Conservation (phyloP, 2,888 invertebrate species). For the Brenthis daphne region DNA sequence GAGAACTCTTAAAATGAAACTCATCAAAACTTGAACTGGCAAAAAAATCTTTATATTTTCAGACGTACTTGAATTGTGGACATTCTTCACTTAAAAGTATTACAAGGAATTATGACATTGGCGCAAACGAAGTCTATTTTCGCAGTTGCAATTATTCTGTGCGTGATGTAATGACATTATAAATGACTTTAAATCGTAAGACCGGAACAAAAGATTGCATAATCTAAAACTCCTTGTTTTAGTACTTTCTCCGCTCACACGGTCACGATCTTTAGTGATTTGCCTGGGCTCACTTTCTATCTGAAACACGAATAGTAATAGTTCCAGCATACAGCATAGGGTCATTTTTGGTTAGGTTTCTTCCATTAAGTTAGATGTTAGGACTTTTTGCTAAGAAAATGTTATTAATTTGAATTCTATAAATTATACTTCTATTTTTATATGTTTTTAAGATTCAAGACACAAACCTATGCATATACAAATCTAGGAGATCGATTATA, state of each 20-base stretch:
- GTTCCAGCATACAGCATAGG: slow-evolving; percentile 16
- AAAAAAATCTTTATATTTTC: slow-evolving; percentile 4
- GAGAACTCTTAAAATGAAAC: too few species aligned
- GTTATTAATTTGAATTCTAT: too few species aligned
- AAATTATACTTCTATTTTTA: too few species aligned
- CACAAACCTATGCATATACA: too few species aligned
- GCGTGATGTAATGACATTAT: slow-evolving; percentile 16
- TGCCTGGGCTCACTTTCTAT: slow-evolving; percentile 53
- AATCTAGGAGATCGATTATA: too few species aligned
- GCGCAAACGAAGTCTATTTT: slow-evolving; percentile 1
- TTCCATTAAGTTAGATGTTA: not conserved
- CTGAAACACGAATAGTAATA: slow-evolving; percentile 47
- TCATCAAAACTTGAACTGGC: not conserved
- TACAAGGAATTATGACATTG: slow-evolving; percentile 10
- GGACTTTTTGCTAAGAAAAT: not conserved
- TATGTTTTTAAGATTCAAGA: too few species aligned
- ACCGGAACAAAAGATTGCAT: slow-evolving; percentile 28
- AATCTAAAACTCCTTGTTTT: slow-evolving; percentile 33
- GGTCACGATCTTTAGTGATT: slow-evolving; percentile 56
- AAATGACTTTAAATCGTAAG: slow-evolving; percentile 21
- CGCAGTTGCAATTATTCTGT: slow-evolving; percentile 8
- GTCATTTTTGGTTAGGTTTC: slow-evolving; percentile 14
- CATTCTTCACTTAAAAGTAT: slow-evolving; percentile 2
- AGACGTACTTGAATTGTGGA: slow-evolving; percentile 2
- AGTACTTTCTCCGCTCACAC: slow-evolving; percentile 68